Evolutionary conservation across 2,888 invertebrate species (phyloP).

Genomic region (Xestia ashworthii): DNA sequence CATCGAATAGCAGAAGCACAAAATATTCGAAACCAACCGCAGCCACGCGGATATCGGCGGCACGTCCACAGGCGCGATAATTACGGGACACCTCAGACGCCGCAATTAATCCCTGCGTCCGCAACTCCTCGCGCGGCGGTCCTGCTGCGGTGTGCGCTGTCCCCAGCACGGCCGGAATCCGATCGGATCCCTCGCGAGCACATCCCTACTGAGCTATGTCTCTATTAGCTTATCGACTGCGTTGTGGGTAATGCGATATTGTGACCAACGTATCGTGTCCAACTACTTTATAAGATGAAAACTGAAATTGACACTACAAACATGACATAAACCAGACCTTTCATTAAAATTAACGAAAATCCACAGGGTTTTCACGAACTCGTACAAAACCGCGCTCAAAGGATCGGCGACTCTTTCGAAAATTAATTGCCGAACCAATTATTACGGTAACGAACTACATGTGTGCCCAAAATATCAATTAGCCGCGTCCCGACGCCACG

Average conservation of each 20-base stretch:
- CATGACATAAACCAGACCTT: not conserved
- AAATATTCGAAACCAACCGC: constrained; percentile 46
- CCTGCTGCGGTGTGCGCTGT: constrained; percentile 78
- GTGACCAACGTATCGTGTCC: not conserved
- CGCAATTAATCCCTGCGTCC: constrained; percentile 84
- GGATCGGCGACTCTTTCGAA: constrained; percentile 45
- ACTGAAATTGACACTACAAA: not conserved
- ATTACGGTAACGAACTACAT: constrained; percentile 77
- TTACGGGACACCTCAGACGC: constrained; percentile 83
- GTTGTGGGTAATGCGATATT: not conserved
- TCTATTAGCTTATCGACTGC: constrained; percentile 44
- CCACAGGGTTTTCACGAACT: not conserved
- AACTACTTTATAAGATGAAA: not conserved
- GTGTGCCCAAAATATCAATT: constrained; percentile 88
- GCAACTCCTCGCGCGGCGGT: constrained; percentile 63
- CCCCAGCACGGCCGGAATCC: constrained; percentile 75
- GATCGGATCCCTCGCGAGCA: constrained; percentile 62
- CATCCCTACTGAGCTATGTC: constrained; percentile 56
- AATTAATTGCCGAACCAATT: constrained; percentile 65
- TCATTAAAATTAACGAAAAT: not conserved
- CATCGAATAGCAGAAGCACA: constrained; percentile 16
- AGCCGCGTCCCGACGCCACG: constrained; percentile 76
- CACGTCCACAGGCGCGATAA: constrained; percentile 76
- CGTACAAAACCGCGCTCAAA: constrained; percentile 20
- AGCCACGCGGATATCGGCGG: constrained; percentile 42